Conservation (phyloP, 2,113 vertebrate species). For the Podarcis muralis region DNA sequence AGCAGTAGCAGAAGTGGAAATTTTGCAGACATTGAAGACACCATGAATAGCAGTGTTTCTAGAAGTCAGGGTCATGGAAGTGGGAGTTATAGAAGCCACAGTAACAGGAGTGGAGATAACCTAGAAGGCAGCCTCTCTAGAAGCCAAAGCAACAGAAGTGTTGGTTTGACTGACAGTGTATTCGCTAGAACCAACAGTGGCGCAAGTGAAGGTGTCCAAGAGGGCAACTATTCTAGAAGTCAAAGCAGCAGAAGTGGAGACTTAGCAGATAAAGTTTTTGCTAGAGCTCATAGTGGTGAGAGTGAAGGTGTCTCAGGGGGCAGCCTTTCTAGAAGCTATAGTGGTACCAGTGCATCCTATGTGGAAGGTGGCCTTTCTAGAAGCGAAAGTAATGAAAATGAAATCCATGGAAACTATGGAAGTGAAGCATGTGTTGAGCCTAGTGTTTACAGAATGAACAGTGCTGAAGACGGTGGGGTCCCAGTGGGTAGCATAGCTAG, state of each 20-base stretch:
- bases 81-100: not conserved
- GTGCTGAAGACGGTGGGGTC: not conserved
- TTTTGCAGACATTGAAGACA: slow-evolving; percentile 4
- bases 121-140: not conserved
- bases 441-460: not conserved
- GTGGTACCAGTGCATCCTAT: not conserved
- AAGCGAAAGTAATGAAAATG: slow-evolving; percentile 2
- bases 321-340: not conserved
- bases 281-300: not conserved
- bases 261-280: not conserved
- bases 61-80: not conserved
- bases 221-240: slow-evolving; percentile 5
- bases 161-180: not conserved
- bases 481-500: not conserved
- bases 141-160: not conserved
- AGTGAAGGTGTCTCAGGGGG: not conserved
- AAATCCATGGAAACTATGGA: not conserved
- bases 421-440: not conserved
- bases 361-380: not conserved
- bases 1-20: not conserved
- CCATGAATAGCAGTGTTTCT: not conserved
- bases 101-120: not conserved
- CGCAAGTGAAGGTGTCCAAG: not conserved
- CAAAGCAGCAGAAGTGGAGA: not conserved
- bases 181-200: not conserved